These are phyloP conservation scores for Coreius guichenoti DNA, from an alignment of 2,797 vertebrate genomes.

Conservation along the genomic window DNA sequence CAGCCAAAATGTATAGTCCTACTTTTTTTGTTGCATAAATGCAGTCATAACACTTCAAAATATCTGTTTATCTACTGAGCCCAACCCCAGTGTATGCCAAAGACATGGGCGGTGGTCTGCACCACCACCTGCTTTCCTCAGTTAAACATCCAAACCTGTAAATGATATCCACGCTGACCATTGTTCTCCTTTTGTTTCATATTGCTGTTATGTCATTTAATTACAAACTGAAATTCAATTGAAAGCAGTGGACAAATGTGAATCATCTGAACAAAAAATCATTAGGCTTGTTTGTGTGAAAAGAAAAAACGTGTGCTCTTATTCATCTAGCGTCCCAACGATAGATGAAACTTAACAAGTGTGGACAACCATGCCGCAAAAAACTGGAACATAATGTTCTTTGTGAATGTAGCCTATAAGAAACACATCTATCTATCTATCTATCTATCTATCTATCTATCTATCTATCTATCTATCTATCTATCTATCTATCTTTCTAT, in stretches of 20 bases:
- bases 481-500: neutral
- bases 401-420: neutral
- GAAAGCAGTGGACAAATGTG: neutral
- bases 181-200: slow-evolving; percentile 18
- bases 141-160: neutral
- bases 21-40: neutral
- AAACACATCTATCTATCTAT: neutral
- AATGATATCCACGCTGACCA: slow-evolving; percentile 10
- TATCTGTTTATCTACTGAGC: slow-evolving; percentile 16
- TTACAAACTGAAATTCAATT: neutral
- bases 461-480: neutral
- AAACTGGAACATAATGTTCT: slow-evolving; percentile 1
- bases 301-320: neutral
- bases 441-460: neutral
- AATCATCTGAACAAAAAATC: neutral
- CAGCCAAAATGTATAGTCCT: neutral
- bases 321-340: neutral
- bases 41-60: neutral
- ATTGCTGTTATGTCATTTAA: neutral
- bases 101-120: slow-evolving; percentile 5
- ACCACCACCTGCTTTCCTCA: slow-evolving; percentile 20
- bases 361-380: neutral
- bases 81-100: slow-evolving; percentile 20
- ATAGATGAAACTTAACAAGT: neutral
- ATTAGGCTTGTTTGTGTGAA: neutral